Evolutionary conservation across 2,888 invertebrate genomes (phyloP).

Genomic region (Drosophila percnosoma): DNA sequence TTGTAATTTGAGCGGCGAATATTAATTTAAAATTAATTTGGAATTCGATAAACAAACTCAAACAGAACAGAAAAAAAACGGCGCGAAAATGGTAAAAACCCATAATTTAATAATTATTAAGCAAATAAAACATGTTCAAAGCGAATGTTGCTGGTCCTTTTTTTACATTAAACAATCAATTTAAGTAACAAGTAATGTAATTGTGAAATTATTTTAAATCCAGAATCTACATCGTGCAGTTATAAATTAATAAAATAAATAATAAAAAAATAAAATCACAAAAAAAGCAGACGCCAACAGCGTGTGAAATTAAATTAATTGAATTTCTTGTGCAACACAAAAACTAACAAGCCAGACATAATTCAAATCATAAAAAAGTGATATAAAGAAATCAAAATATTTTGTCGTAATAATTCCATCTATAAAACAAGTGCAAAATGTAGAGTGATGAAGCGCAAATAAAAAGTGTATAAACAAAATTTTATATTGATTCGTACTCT

Average conservation of each 20-base stretch:
- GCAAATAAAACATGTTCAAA: conserved; percentile 44
- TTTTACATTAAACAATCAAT: conserved; percentile 46
- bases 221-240: conserved; percentile 13
- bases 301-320: conserved; percentile 61
- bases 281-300: conserved; percentile 27
- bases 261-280: conserved; percentile 3
- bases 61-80: conserved; percentile 54
- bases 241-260: conserved; percentile 47
- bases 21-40: conserved; percentile 66
- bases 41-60: conserved; percentile 63
- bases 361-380: conserved; percentile 27
- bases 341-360: conserved; percentile 19
- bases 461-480: conserved; percentile 23
- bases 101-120: conserved; percentile 62
- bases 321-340: conserved; percentile 30
- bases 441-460: conserved; percentile 17
- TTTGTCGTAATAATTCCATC: conserved; percentile 27
- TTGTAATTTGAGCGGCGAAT: conserved; percentile 66
- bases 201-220: conserved; percentile 6
- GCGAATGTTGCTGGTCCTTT: conserved; percentile 10
- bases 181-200: conserved; percentile 50
- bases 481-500: conserved; percentile 19
- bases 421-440: conserved; percentile 23
- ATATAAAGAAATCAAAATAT: conserved; percentile 21
- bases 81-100: conserved; percentile 46